Base-by-base conservation (phyloP, 35 echinoderm and acorn worm species). In the Ophiothrix spiculata region DNA sequence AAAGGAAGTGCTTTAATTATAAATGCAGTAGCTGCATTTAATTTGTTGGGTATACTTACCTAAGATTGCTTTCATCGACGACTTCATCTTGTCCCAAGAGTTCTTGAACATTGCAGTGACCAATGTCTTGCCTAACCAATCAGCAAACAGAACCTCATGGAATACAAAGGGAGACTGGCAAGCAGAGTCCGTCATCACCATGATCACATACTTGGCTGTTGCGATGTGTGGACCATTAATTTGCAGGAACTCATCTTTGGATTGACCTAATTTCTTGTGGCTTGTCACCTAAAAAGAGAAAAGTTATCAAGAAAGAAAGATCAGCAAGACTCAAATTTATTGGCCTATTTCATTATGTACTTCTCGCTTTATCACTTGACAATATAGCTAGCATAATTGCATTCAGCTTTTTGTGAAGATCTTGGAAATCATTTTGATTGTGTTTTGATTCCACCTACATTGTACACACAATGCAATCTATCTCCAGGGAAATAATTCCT, bases 91-190 rank as follows among this genome's bases (percentile, higher is more conserved):
- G 32, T 80, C 37, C 95, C 95, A 98, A 13, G 84, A 86, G 85
- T 93, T 98, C 89, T 98, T 98, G 81, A 98, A 91, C 95, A 98
- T 98, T 39, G 83, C 91, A 19, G 90, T 93, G 16, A 98, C 92
- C 34, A 94, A 56, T 0, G 91, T 84, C 86, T 94, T 98, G 19
- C 95, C 95, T 19, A 98, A 82, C 95, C 95, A 98, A 76, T 98
- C 95, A 36, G 95, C 91, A 86, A 98, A 98, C 34, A 98, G 91
- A 32, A 98, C 89, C 37, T 98, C 95, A 79, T 98, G 95, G 80
- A 98, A 98, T 34, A 98, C 89, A 32, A 98, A 98, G 17, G 95
- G 95, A 1, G 95, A 98, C 38, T 82, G 56, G 38, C 75, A 82
- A 0, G 95, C 76, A 35, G 88, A 85, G 36, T 94, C 95, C 1